Evolutionary conservation across 2,113 vertebrate genomes (phyloP).

Genomic region (Ceratotherium simum): DNA sequence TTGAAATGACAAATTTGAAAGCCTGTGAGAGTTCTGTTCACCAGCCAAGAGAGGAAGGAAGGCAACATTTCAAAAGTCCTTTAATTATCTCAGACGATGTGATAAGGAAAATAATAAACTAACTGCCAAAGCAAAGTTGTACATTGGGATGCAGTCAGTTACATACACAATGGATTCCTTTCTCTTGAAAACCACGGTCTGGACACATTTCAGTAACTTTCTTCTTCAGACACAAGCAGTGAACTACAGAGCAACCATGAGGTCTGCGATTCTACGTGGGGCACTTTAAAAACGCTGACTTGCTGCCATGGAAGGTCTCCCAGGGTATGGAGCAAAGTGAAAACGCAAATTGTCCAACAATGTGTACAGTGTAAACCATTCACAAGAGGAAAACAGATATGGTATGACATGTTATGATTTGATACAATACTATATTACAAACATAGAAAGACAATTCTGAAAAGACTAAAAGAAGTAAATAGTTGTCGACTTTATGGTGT

Average conservation of each 20-base stretch:
- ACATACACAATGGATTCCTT: constrained; percentile 55
- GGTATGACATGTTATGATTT: neutral
- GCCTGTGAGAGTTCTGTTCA: neutral
- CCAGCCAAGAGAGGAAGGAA: neutral
- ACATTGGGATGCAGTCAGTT: constrained; percentile 38
- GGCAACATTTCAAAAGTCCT: constrained; percentile 36
- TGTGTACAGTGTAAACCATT: neutral
- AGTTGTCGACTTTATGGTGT: neutral
- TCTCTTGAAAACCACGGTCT: constrained; percentile 52
- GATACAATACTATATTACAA: neutral
- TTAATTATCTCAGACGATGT: constrained; percentile 57
- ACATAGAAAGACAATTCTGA: neutral
- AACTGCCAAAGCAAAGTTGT: constrained; percentile 30
- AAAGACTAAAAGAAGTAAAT: neutral
- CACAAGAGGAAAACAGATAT: neutral
- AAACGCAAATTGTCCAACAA: neutral
- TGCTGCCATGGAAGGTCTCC: neutral
- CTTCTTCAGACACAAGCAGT: constrained; percentile 46
- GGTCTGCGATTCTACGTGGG: neutral
- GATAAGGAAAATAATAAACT: constrained; percentile 67
- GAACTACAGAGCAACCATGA: constrained; percentile 58
- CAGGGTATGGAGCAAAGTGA: neutral
- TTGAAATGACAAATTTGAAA: constrained; percentile 7
- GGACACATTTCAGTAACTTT: constrained; percentile 52
- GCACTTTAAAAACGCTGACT: constrained; percentile 49